Evolutionary conservation across 1,140 invertebrate genomes (phyloP).

Genomic region (Drosophila santomea): DNA sequence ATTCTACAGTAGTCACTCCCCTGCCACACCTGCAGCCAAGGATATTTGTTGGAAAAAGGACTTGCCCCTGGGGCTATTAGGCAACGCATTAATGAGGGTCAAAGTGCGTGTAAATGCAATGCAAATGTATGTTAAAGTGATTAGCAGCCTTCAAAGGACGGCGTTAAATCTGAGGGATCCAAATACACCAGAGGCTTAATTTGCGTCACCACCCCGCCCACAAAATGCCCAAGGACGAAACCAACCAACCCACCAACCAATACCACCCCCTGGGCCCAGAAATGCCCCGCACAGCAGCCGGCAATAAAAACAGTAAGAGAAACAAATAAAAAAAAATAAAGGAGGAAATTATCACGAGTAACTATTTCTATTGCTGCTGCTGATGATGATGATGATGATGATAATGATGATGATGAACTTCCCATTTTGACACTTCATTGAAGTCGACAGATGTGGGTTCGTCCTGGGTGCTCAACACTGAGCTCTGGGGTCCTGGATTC

Average conservation of each 20-base stretch:
- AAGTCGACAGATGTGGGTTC: conserved; percentile 84
- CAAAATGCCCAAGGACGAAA: conserved; percentile 4
- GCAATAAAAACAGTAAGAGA: conserved; percentile 75
- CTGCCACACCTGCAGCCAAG: background rate
- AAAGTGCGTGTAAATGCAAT: conserved; percentile 83
- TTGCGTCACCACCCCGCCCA: conserved; percentile 38
- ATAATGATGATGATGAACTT: conserved; percentile 68
- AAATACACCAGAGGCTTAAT: conserved; percentile 78
- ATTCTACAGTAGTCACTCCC: conserved; percentile 6
- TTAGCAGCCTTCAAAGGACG: conserved; percentile 78
- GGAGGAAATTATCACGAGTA: conserved; percentile 68
- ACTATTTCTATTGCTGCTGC: conserved; percentile 69
- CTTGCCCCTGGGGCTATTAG: conserved; percentile 55
- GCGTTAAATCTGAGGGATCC: conserved; percentile 47
- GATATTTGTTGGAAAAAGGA: conserved; percentile 27
- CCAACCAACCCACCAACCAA: conserved; percentile 4
- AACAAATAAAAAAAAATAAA: conserved; percentile 52
- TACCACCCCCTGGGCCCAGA: conserved; percentile 11
- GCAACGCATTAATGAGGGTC: conserved; percentile 76
- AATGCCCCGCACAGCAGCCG: conserved; percentile 68
- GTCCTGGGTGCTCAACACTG: background rate
- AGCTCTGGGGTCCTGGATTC: background rate
- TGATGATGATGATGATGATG: conserved; percentile 48
- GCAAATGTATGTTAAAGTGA: conserved; percentile 84
- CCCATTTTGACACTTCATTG: conserved; percentile 79